Evolutionary conservation across 2,888 invertebrate genomes (phyloP).

Genomic region (Drosophila yooni): DNA sequence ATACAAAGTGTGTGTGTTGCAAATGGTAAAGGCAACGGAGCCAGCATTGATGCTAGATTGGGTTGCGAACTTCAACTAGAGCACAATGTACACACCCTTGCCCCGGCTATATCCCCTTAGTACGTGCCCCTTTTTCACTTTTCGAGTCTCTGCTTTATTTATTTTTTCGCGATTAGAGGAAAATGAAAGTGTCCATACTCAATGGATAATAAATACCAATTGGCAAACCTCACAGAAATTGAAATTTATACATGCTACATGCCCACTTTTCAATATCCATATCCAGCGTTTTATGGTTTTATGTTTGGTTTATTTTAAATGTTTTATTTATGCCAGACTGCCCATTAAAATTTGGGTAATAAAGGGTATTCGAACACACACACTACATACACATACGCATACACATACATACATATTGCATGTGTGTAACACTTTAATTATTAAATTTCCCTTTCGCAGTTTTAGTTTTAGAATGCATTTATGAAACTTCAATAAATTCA

Average conservation of each 20-base stretch:
- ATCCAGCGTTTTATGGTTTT: background rate
- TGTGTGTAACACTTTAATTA: background rate
- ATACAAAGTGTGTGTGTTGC: slow-evolving; percentile 15
- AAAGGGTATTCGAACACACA: background rate
- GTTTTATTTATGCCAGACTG: background rate
- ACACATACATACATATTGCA: background rate
- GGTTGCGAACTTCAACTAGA: slow-evolving; percentile 43
- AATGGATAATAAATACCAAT: background rate
- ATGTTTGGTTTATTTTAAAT: background rate
- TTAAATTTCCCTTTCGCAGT: background rate
- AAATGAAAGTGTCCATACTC: no score
- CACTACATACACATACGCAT: no score
- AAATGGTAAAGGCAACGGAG: slow-evolving; percentile 8
- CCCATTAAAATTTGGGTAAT: background rate
- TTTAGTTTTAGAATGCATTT: background rate
- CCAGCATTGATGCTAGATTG: background rate
- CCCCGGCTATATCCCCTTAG: background rate
- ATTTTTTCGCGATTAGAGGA: background rate
- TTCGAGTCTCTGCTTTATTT: background rate
- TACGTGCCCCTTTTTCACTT: background rate
- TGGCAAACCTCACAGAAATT: background rate
- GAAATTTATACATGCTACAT: background rate
- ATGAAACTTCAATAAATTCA: background rate
- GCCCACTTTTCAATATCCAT: background rate
- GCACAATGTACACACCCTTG: slow-evolving; percentile 4